Percentiles rank a stretch among this genome's conserved stretches.
Conservation (phyloP, 2,113 vertebrate species). For the Stegostoma tigrinum region DNA sequence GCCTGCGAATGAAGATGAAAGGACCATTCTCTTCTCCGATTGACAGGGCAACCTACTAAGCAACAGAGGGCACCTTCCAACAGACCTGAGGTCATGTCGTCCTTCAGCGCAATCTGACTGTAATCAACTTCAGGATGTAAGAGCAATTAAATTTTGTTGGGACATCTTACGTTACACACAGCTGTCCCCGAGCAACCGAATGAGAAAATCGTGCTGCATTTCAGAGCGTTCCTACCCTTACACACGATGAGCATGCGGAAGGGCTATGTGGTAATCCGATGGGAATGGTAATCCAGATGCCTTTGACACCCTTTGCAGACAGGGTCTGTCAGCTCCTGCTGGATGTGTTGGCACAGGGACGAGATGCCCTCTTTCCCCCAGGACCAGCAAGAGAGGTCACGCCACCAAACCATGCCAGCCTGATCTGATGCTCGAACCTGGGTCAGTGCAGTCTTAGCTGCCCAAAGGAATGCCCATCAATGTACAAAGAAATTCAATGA, state of each 20-base stretch:
- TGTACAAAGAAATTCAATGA: no score
- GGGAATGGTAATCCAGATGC: neutral
- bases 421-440: no score
- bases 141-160: neutral
- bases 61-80: neutral
- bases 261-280: neutral
- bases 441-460: no score
- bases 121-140: neutral
- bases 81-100: neutral
- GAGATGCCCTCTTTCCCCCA: no score
- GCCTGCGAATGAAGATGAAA: neutral
- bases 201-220: neutral
- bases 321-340: no score
- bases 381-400: no score
- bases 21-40: neutral
- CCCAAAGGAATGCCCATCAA: no score
- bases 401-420: no score
- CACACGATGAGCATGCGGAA: accelerated
- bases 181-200: neutral
- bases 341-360: no score
- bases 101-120: neutral
- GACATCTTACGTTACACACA: neutral
- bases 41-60: neutral
- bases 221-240: neutral
- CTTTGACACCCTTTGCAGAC: no score